Base-by-base conservation (phyloP, 2,797 vertebrate species). In the Enteromius treurensis region DNA sequence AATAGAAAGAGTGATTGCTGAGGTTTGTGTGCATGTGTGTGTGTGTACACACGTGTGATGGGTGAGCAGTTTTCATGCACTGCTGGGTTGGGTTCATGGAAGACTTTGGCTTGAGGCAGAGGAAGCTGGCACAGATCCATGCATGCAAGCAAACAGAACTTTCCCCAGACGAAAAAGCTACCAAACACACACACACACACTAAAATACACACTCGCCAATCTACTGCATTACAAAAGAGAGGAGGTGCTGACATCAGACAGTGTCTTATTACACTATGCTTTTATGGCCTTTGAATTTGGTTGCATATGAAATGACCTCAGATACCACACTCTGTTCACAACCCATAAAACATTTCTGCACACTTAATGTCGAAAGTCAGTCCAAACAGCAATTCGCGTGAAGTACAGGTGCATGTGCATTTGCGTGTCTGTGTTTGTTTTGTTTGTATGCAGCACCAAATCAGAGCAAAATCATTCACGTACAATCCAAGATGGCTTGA, bases 381-480 rank as follows among this genome's bases (percentile, higher is more conserved):
- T 51, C 37, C 10, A 3, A 37, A 55, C 49, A 55, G 51, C 37
- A 40, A 40, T 58, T 2, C 69, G 84, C 78, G 84, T 37, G 55
- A 88, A 84, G 78, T 88, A 86, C 74, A 79, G 73, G 74, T 86
- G 93, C 94, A 95, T 94, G 92, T 89, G 90, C 91, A 90, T 92
- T 81, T 90, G 89, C 89, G 87, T 91, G 93, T 94, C 90, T 91
- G 77, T 93, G 91, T 91, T 92, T 93, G 93, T 89, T 90, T 87
- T 79, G 40, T 91, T 91, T 92, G 91, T 89, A 85, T 90, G 85
- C 89, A 71, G 77, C 68, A 87, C 70, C 84, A 65, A 87, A 79
- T 81, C 81, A 80, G 71, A 86, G 78, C 87, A 74, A 83, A 77
- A 84, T 64, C 71, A 84, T 75, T 80, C 77, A 65, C 64, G 34